These are phyloP conservation scores for Bombus picipes DNA, from an alignment of 1,140 invertebrate genomes.

Conservation along the genomic window DNA sequence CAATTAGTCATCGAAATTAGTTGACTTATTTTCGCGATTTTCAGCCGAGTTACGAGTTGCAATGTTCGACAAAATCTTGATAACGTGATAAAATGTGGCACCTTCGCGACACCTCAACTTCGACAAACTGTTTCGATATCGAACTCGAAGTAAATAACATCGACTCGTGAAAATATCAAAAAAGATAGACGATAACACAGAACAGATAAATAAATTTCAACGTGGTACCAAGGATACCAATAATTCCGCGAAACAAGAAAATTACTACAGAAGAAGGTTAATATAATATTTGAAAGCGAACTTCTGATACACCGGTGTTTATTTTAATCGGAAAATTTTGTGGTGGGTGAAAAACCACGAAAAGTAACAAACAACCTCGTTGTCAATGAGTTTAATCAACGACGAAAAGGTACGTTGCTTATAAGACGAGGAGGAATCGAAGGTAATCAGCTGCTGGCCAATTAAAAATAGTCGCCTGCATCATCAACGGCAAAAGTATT, in stretches of 20 bases:
- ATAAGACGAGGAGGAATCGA: background rate
- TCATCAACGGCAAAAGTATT: conserved; percentile 49
- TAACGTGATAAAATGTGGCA: background rate
- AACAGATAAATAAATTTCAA: background rate
- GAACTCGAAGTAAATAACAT: background rate
- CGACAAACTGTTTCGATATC: too few relatives aligned
- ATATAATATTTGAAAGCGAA: too few relatives aligned
- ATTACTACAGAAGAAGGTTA: too few relatives aligned
- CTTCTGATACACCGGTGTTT: too few relatives aligned
- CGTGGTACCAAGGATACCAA: background rate
- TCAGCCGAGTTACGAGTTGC: background rate
- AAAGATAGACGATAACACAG: background rate
- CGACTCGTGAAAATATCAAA: background rate
- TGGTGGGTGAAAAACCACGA: too few relatives aligned
- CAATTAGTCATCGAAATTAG: background rate
- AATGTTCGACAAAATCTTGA: background rate
- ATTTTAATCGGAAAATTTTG: too few relatives aligned
- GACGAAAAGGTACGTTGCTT: too few relatives aligned
- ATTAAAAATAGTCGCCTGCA: conserved; percentile 47
- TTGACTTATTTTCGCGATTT: background rate
- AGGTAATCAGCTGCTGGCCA: conserved; percentile 22
- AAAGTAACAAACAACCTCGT: background rate
- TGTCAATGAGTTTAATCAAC: too few relatives aligned
- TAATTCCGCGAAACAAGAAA: background rate
- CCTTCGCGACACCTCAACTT: too few relatives aligned